A percentile compares a stretch with the other conserved stretches of the same genome.
Conservation (phyloP, 2,113 vertebrate genomes). For the Poeciliopsis occidentalis region DNA sequence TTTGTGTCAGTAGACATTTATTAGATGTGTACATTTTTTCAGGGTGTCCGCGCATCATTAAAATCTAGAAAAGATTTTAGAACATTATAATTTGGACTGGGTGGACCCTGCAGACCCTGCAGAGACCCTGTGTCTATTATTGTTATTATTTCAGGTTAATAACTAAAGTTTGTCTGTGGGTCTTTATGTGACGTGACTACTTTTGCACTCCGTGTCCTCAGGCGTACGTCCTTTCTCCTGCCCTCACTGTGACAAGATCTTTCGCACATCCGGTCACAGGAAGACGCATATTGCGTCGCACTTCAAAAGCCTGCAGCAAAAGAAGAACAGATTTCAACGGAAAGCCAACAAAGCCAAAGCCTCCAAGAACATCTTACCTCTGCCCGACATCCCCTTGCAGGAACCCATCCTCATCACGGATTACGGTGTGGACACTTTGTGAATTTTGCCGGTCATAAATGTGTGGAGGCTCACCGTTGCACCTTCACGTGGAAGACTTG, state of each 20-base stretch:
- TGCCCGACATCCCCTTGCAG: conserved; percentile 93
- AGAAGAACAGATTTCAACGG: conserved; percentile 91
- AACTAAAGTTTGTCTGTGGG: background rate
- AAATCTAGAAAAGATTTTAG: too few species aligned
- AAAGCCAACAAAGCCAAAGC: conserved; percentile 87
- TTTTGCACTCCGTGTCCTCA: conserved; percentile 51
- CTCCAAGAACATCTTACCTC: conserved; percentile 85
- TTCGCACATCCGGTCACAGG: conserved; percentile 95
- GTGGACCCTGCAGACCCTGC: too few species aligned
- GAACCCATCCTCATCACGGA: conserved; percentile 99
- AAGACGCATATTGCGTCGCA: conserved; percentile 97
- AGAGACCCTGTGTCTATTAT: too few species aligned
- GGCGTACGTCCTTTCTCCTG: conserved; percentile 95
- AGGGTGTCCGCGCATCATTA: too few species aligned
- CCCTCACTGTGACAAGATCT: conserved; percentile 98
- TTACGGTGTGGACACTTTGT: conserved; percentile 82
- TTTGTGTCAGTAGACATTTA: too few species aligned
- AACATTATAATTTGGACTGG: too few species aligned
- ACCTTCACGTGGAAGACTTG: background rate
- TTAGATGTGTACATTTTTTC: too few species aligned
- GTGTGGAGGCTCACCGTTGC: background rate
- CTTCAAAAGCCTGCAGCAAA: conserved; percentile 91
- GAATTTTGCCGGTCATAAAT: background rate
- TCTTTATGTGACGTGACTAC: background rate
- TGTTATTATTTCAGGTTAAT: too few species aligned